Conservation (phyloP, 2,797 vertebrate genomes). For the Taeniopygia guttata region DNA sequence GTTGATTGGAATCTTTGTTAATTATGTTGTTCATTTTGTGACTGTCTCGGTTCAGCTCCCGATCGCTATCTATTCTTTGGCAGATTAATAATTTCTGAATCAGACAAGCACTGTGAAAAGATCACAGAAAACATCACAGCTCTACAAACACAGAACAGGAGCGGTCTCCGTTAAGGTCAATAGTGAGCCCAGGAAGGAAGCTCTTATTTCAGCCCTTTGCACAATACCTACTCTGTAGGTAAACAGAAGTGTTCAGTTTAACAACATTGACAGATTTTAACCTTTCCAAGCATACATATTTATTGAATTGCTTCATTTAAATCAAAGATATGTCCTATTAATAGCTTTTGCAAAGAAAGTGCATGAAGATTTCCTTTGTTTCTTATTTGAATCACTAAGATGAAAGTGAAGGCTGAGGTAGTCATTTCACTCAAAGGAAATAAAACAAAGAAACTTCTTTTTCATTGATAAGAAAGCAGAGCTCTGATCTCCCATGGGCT, state of each 20-base stretch:
- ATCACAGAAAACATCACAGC: conserved; percentile 44
- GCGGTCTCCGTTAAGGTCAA: conserved; percentile 3
- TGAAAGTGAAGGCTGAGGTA: conserved; percentile 9
- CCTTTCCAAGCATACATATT: conserved; percentile 45
- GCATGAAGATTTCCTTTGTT: conserved; percentile 30
- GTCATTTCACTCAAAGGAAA: conserved; percentile 26
- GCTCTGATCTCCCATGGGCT: neutral
- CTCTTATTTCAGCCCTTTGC: conserved; percentile 31
- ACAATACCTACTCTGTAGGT: conserved; percentile 64
- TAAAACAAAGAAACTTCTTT: conserved; percentile 58
- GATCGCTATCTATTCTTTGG: neutral
- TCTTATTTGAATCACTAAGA: neutral
- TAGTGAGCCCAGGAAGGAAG: neutral
- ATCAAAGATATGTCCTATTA: conserved; percentile 8
- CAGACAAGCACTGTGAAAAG: conserved; percentile 16
- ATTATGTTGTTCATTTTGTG: neutral
- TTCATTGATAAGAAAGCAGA: neutral
- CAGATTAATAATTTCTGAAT: conserved; percentile 47
- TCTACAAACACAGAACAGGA: conserved; percentile 44
- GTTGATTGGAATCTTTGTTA: neutral
- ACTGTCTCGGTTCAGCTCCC: neutral
- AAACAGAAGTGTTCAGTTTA: conserved; percentile 47
- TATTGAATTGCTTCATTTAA: neutral
- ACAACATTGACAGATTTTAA: conserved; percentile 9
- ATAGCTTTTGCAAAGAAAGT: conserved; percentile 21